Base-by-base conservation (phyloP, 2,888 invertebrate species). In the Gymnoscelis rufifasciata region DNA sequence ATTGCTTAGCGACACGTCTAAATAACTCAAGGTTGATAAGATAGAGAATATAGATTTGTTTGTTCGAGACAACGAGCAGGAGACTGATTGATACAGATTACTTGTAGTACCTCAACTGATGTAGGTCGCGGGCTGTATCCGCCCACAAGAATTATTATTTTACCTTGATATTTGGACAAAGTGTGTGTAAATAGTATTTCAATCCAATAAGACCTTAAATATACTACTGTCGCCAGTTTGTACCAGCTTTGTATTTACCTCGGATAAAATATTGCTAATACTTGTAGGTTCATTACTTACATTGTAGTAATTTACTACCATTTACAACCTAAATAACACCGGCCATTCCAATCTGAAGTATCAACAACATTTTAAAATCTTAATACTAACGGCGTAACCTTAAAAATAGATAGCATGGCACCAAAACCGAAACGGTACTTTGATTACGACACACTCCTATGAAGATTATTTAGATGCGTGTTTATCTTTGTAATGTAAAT, bases 1-100 rank as follows among this genome's bases (percentile, higher is more conserved):
- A 36, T 15, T 29, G 44, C 49, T 23, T 46, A 50, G 48, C 70
- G 68, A 74, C 71, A 75, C 60, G 73, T 64, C 64, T 68, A 71
- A 68, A 72, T 70, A 74, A 73, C 74, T 71, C 71, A 75, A 75
- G 71, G 69, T 71, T 75, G 73, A 76, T 74, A 74, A 78, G 76
- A 79, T 74, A 75, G 62, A 76, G 61, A 58, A 64, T 67, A 60
- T 50, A 64, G 64, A 66, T 62, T 67, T 69, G 64, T 67, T 62
- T 54, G 59, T 59, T 54, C 54, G 60, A 70, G 64, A 54, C 60
- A 54, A 23, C 39, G 24, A 26, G 29, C 46, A 7, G 33, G 44
- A 27, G 38, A 41, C 43, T 24, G 43, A 43, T 43, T 27, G 30
- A 7, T 40, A 39, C 12, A 43, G 38, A 39, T 41, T 41, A 45